Percentiles rank a stretch among this genome's conserved stretches.
These are phyloP conservation scores for Ovis canadensis DNA, from an alignment of 2,113 vertebrate genomes.

Conservation along the genomic window DNA sequence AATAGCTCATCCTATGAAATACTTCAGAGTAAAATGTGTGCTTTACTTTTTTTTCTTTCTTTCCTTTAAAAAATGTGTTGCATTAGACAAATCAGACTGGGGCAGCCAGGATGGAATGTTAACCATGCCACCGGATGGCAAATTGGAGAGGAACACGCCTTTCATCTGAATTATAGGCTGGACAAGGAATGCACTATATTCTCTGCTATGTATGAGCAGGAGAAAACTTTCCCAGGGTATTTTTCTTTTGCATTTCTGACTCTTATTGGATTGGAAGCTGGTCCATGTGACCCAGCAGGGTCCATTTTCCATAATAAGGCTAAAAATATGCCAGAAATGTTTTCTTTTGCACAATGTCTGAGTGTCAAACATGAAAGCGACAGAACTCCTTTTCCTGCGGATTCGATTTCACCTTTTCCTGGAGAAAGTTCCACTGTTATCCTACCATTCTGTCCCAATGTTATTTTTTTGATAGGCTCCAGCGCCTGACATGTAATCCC, in stretches of 20 bases:
- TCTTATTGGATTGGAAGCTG: slow-evolving; percentile 83
- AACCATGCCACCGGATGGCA: slow-evolving; percentile 80
- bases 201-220: slow-evolving; percentile 73
- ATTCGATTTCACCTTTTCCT: slow-evolving; percentile 32
- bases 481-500: neutral
- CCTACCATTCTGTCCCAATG: neutral
- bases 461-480: neutral
- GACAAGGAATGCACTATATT: slow-evolving; percentile 79
- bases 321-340: slow-evolving; percentile 83
- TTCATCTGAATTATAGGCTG: slow-evolving; percentile 87
- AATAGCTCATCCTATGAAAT: slow-evolving; percentile 71
- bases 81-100: slow-evolving; percentile 75
- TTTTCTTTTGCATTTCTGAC: slow-evolving; percentile 85
- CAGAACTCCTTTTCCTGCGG: slow-evolving; percentile 44
- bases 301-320: slow-evolving; percentile 83
- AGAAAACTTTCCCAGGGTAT: slow-evolving; percentile 84
- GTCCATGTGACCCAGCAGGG: slow-evolving; percentile 78
- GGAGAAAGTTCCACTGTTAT: neutral
- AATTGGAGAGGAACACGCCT: slow-evolving; percentile 83
- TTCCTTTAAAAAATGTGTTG: slow-evolving; percentile 71
- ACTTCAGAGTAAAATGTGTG: slow-evolving; percentile 67
- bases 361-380: slow-evolving; percentile 68
- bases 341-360: slow-evolving; percentile 73
- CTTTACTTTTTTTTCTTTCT: slow-evolving; percentile 55
- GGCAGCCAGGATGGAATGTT: slow-evolving; percentile 80